Evolutionary conservation across 1,140 invertebrate species (phyloP).

Genomic region (Bombyx mandarina): DNA sequence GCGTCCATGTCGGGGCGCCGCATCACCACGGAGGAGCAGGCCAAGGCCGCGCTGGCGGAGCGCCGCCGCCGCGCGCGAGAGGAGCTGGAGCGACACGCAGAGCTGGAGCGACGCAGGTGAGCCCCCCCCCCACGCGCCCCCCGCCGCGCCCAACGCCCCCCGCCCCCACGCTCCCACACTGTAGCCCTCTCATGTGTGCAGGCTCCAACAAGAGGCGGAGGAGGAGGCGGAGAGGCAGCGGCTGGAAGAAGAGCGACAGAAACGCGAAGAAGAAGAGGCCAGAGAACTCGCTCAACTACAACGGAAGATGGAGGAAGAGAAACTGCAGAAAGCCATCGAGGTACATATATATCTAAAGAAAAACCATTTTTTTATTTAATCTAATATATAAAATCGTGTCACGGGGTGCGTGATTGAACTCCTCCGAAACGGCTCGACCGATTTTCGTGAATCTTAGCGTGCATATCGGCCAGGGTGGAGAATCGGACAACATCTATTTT

Average conservation of each 20-base stretch:
- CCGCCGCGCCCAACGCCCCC: background rate
- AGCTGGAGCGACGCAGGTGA: constrained; percentile 82
- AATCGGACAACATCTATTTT: too few relatives aligned
- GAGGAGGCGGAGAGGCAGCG: constrained; percentile 81
- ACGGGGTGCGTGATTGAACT: too few relatives aligned
- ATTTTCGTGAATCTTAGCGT: too few relatives aligned
- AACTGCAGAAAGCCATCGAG: constrained; percentile 79
- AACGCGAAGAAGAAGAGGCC: constrained; percentile 82
- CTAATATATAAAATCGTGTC: too few relatives aligned
- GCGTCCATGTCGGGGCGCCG: constrained; percentile 82
- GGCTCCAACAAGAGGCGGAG: constrained; percentile 79
- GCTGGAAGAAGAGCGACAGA: constrained; percentile 86
- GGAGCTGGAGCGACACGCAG: constrained; percentile 88
- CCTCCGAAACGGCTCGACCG: too few relatives aligned
- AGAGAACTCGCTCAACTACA: constrained; percentile 79
- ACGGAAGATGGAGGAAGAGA: constrained; percentile 80
- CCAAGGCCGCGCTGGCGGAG: constrained; percentile 90
- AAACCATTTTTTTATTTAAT: too few relatives aligned
- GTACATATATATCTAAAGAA: constrained; percentile 29
- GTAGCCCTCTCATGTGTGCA: constrained; percentile 14
- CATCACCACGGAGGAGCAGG: constrained; percentile 90
- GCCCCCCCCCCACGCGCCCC: background rate
- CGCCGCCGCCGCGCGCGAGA: constrained; percentile 85
- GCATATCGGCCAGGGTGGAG: too few relatives aligned
- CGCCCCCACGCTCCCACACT: background rate